Evolutionary conservation across 1,140 invertebrate genomes (phyloP), one percentile per base, ranked within the genome.

Genomic region (Acromyrmex charruanus): DNA sequence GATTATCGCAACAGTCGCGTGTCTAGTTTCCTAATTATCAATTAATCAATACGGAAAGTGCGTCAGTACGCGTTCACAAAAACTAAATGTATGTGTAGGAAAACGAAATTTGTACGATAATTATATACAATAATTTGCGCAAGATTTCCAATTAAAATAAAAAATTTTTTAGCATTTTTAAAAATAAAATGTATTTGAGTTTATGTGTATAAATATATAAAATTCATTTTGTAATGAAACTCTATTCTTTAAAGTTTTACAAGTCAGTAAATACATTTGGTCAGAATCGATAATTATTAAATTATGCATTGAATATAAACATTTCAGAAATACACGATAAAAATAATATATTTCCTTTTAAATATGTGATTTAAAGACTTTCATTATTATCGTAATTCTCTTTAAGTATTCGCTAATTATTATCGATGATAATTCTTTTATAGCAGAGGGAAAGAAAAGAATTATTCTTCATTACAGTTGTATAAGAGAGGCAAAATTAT

Each of bases 11-110:
- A 89, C 68, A 59, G 66, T 89, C 51, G 58, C 49, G 31, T 14
- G n/a, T 28, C 74, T 59, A 72, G 81, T 82, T 72, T 61, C 88
- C 72, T 31, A 81, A 87, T 87, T 75, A 89, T 21, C 6, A 39
- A 2, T 35, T 53, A 44, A 77, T 69, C 16, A 35, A 81, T 69
- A 39, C 51, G 4, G 31, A 75, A 6, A 12, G 4, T 12, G 18
- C 7, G 9, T 31, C 10, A 16, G 16, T 44, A 25, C 14, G 18
- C n/a, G 4, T 68, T 68, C 35, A 2, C 12, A 21, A 35, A 44
- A 59, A 39, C 28, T 58, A 53, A 53, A 53, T 55, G 53, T 28
- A 16, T 14, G 28, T 53, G 5, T 53, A 5, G 9, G 7, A 18
- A 55, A 55, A 55, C 2, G 4, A 55, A n/a, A 58, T 58, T 58